Evolutionary conservation across 2,797 vertebrate species (phyloP).

Genomic region (Myotis vivesi): DNA sequence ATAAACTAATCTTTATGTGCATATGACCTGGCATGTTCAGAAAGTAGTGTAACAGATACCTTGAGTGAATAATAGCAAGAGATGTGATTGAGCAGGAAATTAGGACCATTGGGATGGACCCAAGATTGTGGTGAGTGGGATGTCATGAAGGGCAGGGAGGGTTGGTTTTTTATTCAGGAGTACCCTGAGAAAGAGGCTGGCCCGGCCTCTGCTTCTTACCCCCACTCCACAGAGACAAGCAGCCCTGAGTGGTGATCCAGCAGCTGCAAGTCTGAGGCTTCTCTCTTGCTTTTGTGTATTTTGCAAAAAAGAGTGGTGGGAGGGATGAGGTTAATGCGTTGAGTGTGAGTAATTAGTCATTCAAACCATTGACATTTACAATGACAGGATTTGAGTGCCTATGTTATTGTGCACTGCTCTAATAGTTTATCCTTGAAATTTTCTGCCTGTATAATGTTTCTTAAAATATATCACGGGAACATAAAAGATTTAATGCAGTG

Average conservation of each 20-base stretch:
- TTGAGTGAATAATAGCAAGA: not conserved
- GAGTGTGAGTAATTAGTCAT: constrained; percentile 77
- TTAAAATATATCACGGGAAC: constrained; percentile 76
- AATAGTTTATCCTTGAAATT: constrained; percentile 75
- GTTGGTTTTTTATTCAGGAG: not conserved
- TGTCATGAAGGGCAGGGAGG: not conserved
- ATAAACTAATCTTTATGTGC: constrained; percentile 9
- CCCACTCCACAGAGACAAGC: constrained; percentile 32
- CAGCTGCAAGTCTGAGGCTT: constrained; percentile 63
- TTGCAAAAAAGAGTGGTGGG: constrained; percentile 51
- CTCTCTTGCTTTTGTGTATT: constrained; percentile 63
- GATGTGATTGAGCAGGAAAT: not conserved
- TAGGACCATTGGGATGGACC: not conserved
- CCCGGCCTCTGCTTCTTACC: not conserved
- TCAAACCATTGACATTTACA: constrained; percentile 72
- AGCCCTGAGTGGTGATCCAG: constrained; percentile 30
- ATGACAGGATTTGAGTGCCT: constrained; percentile 76
- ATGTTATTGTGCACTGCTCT: constrained; percentile 61
- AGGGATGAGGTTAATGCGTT: constrained; percentile 72
- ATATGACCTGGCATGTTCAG: not conserved
- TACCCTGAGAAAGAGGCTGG: constrained; percentile 14
- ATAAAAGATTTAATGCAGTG: constrained; percentile 76
- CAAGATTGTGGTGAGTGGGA: not conserved
- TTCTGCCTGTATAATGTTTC: constrained; percentile 78
- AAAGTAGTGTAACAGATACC: not conserved